phyloP scores from a whole-genome alignment of 2,797 vertebrate species.

The Podarcis lilfordi region DNA sequence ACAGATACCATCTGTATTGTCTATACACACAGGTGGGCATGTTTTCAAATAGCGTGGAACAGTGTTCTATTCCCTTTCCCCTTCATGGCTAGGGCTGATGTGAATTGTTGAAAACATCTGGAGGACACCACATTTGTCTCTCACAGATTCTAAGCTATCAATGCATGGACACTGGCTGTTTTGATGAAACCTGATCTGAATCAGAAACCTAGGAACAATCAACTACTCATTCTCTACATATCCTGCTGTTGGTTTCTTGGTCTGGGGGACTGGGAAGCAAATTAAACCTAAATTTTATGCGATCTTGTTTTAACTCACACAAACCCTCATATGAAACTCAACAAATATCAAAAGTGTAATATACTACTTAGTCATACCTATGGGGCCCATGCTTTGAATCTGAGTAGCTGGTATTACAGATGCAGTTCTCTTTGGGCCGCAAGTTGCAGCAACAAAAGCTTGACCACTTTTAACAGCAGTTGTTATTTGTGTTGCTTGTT shows the following conservation, averaged over 20 bases:
- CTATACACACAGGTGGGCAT: no score
- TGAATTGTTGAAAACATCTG: no score
- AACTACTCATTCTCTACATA: background rate
- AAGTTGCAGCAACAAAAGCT: slow-evolving; percentile 62
- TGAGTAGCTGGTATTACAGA: background rate
- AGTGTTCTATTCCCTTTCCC: no score
- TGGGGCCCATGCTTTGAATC: slow-evolving; percentile 48
- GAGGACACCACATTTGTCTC: no score
- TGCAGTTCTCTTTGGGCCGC: slow-evolving; percentile 54
- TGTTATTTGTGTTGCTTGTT: slow-evolving; percentile 65
- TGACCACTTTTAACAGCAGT: slow-evolving; percentile 73
- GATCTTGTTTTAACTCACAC: background rate
- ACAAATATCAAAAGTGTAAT: background rate
- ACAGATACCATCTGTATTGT: no score
- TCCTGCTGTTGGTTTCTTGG: no score
- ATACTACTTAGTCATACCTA: slow-evolving; percentile 65
- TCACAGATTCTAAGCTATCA: background rate
- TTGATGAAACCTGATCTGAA: background rate
- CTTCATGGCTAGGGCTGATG: no score
- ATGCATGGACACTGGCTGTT: background rate
- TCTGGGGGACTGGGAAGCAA: background rate
- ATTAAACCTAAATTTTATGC: background rate
- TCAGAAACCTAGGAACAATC: background rate
- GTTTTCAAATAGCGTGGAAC: no score
- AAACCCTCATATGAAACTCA: background rate